A percentile compares a stretch with the other conserved stretches of the same genome.
These are phyloP conservation scores for Arenicola marina DNA, from an alignment of 2,888 invertebrate species.

Conservation along the genomic window DNA sequence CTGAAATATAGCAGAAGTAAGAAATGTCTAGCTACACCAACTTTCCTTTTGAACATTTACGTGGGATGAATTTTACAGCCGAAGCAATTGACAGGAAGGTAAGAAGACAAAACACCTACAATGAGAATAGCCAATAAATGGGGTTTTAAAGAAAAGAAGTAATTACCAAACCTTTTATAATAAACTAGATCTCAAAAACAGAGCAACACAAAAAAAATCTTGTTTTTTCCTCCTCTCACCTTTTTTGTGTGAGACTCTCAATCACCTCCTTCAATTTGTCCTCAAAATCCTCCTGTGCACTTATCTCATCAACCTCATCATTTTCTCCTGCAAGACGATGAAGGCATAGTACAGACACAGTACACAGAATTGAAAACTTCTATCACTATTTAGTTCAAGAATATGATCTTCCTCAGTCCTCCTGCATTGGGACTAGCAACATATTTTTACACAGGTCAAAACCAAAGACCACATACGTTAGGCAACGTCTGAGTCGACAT, in stretches of 20 bases:
- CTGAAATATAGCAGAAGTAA: slow-evolving; percentile 42
- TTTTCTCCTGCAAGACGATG: background rate
- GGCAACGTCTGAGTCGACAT: background rate
- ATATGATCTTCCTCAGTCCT: too few relatives aligned
- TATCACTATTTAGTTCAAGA: too few relatives aligned
- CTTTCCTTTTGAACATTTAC: background rate
- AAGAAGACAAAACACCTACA: too few relatives aligned
- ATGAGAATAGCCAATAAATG: too few relatives aligned
- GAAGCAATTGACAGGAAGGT: too few relatives aligned
- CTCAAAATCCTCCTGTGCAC: slow-evolving; percentile 77
- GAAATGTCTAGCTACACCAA: background rate
- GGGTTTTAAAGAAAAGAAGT: background rate
- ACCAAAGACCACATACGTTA: background rate
- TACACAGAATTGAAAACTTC: background rate
- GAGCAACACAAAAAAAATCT: too few relatives aligned
- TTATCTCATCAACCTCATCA: slow-evolving; percentile 66
- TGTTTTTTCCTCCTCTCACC: slow-evolving; percentile 61
- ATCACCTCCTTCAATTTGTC: slow-evolving; percentile 85
- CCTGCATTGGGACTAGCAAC: too few relatives aligned
- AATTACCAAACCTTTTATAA: background rate
- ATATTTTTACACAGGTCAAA: background rate
- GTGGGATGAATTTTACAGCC: too few relatives aligned
- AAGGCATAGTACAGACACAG: background rate
- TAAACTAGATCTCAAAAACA: background rate
- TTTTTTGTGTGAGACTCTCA: slow-evolving; percentile 87